Percentiles rank a stretch among this genome's conserved stretches.
Conservation (phyloP, 2,113 vertebrate genomes). For the Hippopotamus amphibius region DNA sequence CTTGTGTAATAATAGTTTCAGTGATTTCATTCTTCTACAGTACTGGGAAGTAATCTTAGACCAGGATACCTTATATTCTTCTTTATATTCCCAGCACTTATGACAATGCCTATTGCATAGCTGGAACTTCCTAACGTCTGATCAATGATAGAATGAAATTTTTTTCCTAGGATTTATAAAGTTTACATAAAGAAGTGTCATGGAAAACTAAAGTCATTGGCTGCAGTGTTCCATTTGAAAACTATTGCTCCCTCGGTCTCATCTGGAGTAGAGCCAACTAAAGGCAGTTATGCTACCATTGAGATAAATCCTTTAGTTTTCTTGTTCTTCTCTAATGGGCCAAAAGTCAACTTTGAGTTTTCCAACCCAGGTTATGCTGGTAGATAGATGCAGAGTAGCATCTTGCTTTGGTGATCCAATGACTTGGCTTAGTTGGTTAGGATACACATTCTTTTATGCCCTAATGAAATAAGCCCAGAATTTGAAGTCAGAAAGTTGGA, state of each 20-base stretch:
- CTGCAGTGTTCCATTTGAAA: not conserved
- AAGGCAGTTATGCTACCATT: not conserved
- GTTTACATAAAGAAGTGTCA: not conserved
- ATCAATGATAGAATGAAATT: not conserved
- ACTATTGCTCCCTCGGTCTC: not conserved
- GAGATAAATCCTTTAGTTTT: slow-evolving; percentile 1
- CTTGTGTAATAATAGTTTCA: not conserved
- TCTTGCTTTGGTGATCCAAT: not conserved
- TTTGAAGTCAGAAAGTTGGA: slow-evolving; percentile 3
- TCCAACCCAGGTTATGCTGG: not conserved
- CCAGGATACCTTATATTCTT: not conserved
- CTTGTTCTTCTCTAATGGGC: not conserved
- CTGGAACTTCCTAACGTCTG: not conserved
- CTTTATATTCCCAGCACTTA: not conserved
- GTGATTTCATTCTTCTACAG: not conserved
- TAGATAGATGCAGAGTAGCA: not conserved
- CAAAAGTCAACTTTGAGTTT: slow-evolving; percentile 3
- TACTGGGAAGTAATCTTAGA: not conserved
- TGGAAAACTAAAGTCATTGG: slow-evolving; percentile 36
- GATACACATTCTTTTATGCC: not conserved
- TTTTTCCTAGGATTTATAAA: slow-evolving; percentile 6
- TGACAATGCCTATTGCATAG: not conserved
- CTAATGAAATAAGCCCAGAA: not conserved
- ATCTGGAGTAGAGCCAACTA: not conserved
- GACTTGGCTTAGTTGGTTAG: not conserved